These are phyloP conservation scores for Peromyscus aztecus DNA, from an alignment of 2,797 vertebrate species.

Conservation along the genomic window DNA sequence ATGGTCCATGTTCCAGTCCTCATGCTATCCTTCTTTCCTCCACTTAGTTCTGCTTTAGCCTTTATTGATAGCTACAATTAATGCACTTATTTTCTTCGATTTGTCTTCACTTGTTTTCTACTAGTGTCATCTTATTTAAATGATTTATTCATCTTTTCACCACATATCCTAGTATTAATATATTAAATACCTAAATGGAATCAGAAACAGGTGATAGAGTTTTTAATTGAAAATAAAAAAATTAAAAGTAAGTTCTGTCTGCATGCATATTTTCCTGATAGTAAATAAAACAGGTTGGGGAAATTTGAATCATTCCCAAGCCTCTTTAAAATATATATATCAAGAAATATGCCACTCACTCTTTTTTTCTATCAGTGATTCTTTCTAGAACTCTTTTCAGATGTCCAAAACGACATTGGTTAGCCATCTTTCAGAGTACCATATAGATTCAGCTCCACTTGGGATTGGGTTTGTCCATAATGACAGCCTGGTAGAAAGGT, in stretches of 20 bases:
- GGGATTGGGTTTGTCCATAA: constrained; percentile 30
- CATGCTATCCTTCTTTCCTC: not conserved
- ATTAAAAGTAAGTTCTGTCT: not conserved
- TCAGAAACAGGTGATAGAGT: constrained; percentile 9
- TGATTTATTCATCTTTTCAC: constrained; percentile 23
- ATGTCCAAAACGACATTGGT: constrained; percentile 48
- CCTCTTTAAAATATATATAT: not conserved
- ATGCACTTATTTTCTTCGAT: not conserved
- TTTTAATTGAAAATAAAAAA: constrained; percentile 50
- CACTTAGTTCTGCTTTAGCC: not conserved
- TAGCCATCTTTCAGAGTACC: constrained; percentile 2
- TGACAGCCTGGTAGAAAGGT: not conserved
- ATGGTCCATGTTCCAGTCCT: not conserved
- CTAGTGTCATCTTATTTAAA: not conserved
- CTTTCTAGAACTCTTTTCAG: constrained; percentile 22
- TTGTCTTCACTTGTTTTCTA: not conserved
- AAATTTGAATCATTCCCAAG: constrained; percentile 15
- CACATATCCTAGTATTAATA: not conserved
- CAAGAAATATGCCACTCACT: constrained; percentile 15
- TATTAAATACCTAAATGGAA: constrained; percentile 21
- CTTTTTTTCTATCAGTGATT: not conserved
- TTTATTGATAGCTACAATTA: not conserved
- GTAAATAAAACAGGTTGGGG: constrained; percentile 46
- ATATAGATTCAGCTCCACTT: constrained; percentile 50
- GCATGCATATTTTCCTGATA: not conserved